phyloP scores from a whole-genome alignment of 1,140 invertebrate genomes.

The Drosophila virilis region DNA sequence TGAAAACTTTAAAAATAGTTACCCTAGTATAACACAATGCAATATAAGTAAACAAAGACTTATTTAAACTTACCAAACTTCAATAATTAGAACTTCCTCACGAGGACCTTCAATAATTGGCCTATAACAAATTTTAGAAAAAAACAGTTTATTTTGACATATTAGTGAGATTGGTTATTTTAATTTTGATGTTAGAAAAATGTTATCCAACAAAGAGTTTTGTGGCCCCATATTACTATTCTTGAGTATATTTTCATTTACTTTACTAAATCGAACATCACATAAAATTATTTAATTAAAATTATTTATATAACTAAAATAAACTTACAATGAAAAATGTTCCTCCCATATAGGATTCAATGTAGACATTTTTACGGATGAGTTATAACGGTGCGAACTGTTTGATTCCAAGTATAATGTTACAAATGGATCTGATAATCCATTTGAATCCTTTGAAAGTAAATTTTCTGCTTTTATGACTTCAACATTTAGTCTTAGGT shows the following conservation, averaged over 20 bases:
- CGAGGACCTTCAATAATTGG: slow-evolving; percentile 87
- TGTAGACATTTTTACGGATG: slow-evolving; percentile 95
- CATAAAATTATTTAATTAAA: not conserved
- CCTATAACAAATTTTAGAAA: slow-evolving; percentile 81
- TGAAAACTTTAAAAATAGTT: too few species aligned
- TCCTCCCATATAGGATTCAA: slow-evolving; percentile 98
- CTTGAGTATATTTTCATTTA: too few species aligned
- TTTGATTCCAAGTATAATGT: slow-evolving; percentile 92
- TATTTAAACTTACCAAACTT: slow-evolving; percentile 88
- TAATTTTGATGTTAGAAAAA: too few species aligned
- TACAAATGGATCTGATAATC: slow-evolving; percentile 97
- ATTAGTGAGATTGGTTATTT: too few species aligned
- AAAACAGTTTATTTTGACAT: too few species aligned
- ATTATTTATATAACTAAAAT: not conserved
- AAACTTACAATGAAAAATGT: slow-evolving; percentile 97
- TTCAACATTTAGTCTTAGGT: slow-evolving; percentile 95
- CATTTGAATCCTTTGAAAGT: slow-evolving; percentile 97
- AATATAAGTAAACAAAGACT: not conserved
- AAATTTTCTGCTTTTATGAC: slow-evolving; percentile 97
- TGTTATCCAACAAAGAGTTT: too few species aligned
- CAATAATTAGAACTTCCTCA: slow-evolving; percentile 88
- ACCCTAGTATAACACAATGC: not conserved
- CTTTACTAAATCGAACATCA: too few species aligned
- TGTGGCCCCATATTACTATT: too few species aligned
- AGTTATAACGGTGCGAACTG: slow-evolving; percentile 91